Evolutionary conservation across 2,797 vertebrate genomes (phyloP).

Genomic region (Hypotaenidia okinawae): DNA sequence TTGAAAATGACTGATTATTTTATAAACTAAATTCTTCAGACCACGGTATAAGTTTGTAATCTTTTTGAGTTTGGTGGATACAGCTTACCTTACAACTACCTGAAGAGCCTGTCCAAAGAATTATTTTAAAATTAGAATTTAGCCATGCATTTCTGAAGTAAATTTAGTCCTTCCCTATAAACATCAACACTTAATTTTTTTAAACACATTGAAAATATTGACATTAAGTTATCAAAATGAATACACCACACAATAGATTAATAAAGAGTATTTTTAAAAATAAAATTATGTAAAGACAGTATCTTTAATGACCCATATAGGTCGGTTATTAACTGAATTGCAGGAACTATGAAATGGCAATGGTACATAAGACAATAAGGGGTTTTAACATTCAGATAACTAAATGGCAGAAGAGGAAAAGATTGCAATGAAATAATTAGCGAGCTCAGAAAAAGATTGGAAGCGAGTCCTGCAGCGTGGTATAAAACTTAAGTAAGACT

Average conservation of each 20-base stretch:
- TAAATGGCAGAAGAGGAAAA: neutral
- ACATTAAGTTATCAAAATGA: neutral
- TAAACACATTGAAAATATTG: neutral
- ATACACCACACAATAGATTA: neutral
- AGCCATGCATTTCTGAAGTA: neutral
- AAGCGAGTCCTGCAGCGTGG: neutral
- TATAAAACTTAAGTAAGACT: neutral
- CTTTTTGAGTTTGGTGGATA: neutral
- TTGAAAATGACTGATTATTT: neutral
- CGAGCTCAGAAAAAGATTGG: neutral
- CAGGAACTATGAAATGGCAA: neutral
- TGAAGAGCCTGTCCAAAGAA: neutral
- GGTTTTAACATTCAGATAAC: neutral
- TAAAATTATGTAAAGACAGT: neutral
- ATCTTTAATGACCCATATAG: neutral
- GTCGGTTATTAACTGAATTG: neutral
- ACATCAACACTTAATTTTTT: neutral
- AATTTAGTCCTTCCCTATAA: neutral
- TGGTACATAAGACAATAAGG: neutral
- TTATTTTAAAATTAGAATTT: neutral
- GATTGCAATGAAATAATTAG: neutral
- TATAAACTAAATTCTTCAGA: neutral
- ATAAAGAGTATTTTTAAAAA: neutral
- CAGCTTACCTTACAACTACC: neutral
- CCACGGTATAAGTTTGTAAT: neutral